These are phyloP conservation scores for Morinoia aosen DNA, from an alignment of 2,888 invertebrate genomes.

Conservation along the genomic window DNA sequence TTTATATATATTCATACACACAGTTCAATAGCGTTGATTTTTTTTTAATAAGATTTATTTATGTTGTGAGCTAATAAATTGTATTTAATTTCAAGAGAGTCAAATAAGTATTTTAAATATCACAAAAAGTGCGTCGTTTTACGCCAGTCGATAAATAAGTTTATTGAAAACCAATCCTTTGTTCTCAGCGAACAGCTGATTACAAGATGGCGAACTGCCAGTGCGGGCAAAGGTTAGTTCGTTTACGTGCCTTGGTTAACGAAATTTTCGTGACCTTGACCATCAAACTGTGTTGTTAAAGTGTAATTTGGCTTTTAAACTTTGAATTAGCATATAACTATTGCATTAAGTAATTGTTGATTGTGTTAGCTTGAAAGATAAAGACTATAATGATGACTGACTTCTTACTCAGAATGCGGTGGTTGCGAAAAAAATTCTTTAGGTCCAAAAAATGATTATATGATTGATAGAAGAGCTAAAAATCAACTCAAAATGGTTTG, in stretches of 20 bases:
- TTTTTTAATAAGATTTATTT: not conserved
- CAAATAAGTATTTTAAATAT: not conserved
- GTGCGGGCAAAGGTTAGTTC: conserved; percentile 6
- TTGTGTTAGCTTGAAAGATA: not conserved
- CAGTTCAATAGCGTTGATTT: not conserved
- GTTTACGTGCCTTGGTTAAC: not conserved
- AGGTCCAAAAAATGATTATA: too few species aligned
- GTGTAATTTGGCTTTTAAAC: not conserved
- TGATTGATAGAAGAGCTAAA: too few species aligned
- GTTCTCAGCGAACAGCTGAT: conserved; percentile 48
- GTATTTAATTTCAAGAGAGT: too few species aligned
- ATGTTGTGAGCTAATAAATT: not conserved
- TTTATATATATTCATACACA: not conserved
- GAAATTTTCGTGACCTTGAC: not conserved
- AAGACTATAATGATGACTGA: not conserved
- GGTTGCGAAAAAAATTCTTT: too few species aligned
- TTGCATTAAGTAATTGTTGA: not conserved
- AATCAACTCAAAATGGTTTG: too few species aligned
- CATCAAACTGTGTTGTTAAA: not conserved
- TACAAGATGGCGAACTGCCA: conserved; percentile 41
- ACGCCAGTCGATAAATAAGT: not conserved
- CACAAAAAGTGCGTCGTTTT: not conserved
- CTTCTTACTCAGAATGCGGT: not conserved
- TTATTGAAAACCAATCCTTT: conserved; percentile 7
- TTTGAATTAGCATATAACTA: not conserved